Evolutionary conservation across 2,113 vertebrate genomes (phyloP).

Genomic region (Peromyscus maniculatus): DNA sequence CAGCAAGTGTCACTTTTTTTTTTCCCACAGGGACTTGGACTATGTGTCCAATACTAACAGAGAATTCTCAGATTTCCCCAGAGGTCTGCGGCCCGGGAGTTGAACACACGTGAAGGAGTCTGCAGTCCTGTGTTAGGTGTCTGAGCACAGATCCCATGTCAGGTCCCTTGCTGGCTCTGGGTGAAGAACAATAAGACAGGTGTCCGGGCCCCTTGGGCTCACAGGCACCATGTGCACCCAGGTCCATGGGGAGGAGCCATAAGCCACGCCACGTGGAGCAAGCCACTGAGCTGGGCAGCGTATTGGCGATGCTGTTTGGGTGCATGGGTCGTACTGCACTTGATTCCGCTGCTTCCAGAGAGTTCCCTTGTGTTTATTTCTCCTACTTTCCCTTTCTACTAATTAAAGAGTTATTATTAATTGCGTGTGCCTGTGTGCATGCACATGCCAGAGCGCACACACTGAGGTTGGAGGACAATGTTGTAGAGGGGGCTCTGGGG

Average conservation of each 20-base stretch:
- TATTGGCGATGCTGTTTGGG: neutral
- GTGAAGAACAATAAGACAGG: neutral
- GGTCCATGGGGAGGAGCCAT: fast-evolving
- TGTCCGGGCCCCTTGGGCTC: neutral
- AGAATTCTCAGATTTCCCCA: neutral
- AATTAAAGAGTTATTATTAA: neutral
- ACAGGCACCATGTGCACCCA: neutral
- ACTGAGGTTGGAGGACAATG: neutral
- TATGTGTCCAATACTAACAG: neutral
- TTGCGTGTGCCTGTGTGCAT: neutral
- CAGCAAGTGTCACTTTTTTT: neutral
- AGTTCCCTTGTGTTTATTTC: neutral
- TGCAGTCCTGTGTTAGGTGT: neutral
- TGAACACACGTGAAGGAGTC: neutral
- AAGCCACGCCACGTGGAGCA: fast-evolving
- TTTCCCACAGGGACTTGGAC: neutral
- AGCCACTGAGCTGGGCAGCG: neutral
- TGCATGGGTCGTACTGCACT: neutral
- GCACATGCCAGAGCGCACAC: fast-evolving
- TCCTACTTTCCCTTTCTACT: neutral
- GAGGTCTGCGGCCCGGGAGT: neutral
- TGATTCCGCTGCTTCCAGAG: neutral
- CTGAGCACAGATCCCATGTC: neutral
- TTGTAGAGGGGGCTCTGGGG: neutral
- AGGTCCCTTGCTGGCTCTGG: neutral